Evolutionary conservation across 2,888 invertebrate species (phyloP).

Genomic region (Erebia ligea): DNA sequence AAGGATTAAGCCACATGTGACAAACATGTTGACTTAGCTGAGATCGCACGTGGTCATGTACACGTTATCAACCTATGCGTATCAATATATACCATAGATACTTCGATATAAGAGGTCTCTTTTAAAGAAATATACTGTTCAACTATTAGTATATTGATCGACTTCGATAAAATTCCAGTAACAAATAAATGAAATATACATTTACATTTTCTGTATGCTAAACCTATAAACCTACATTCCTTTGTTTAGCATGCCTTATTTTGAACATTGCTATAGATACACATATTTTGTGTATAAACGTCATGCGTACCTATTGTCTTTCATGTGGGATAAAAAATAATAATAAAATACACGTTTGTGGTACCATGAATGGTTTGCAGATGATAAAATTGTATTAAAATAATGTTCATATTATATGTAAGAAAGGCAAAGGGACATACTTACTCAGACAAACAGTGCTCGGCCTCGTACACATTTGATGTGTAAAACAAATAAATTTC

Average conservation of each 20-base stretch:
- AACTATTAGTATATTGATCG: neutral
- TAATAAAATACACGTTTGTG: constrained; percentile 6
- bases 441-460: neutral
- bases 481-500: constrained; percentile 46
- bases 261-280: too few species aligned
- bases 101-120: constrained; percentile 20
- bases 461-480: constrained; percentile 18
- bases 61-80: constrained; percentile 46
- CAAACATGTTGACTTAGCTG: constrained; percentile 49
- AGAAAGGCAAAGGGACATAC: constrained; percentile 18
- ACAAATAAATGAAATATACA: neutral
- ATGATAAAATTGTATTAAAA: constrained; percentile 18
- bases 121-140: neutral
- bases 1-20: constrained; percentile 33
- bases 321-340: neutral
- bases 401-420: constrained; percentile 18
- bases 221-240: too few species aligned
- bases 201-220: too few species aligned
- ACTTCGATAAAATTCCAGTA: neutral
- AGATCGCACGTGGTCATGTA: constrained; percentile 48
- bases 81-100: constrained; percentile 27
- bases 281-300: too few species aligned
- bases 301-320: too few species aligned
- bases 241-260: too few species aligned
- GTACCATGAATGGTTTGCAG: constrained; percentile 4